A percentile compares a stretch with the other conserved stretches of the same genome.
These are phyloP conservation scores for Brachyhypopomus gauderio DNA, from an alignment of 2,113 vertebrate genomes.

Conservation along the genomic window DNA sequence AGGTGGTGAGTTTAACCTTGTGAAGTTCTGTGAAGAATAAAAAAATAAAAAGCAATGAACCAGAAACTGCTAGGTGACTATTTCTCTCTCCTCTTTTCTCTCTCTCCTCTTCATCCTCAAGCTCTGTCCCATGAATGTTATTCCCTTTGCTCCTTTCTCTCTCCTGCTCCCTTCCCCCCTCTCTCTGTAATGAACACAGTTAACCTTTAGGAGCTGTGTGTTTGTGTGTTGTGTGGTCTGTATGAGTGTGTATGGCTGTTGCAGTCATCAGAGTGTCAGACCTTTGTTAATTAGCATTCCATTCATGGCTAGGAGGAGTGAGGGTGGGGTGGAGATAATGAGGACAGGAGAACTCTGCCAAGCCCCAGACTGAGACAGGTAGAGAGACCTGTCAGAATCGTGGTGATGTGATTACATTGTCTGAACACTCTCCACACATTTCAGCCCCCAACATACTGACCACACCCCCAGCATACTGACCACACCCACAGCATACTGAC, in stretches of 20 bases:
- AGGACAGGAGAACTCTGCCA: too few relatives aligned
- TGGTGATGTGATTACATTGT: neutral
- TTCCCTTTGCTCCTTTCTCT: slow-evolving; percentile 24
- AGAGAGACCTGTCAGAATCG: too few relatives aligned
- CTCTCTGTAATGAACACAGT: slow-evolving; percentile 58
- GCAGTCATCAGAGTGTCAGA: slow-evolving; percentile 46
- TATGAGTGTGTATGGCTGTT: slow-evolving; percentile 43
- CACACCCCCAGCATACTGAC: too few relatives aligned
- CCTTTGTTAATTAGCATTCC: slow-evolving; percentile 53
- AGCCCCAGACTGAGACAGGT: slow-evolving; percentile 21
- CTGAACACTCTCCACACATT: neutral
- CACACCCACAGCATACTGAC: too few relatives aligned
- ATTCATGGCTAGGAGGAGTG: neutral
- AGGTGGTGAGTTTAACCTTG: slow-evolving; percentile 31
- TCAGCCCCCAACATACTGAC: too few relatives aligned
- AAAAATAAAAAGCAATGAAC: neutral
- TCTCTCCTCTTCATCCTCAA: slow-evolving; percentile 7
- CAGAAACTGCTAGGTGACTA: neutral
- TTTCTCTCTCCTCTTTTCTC: slow-evolving; percentile 1
- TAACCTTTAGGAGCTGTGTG: slow-evolving; percentile 57
- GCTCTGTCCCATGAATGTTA: slow-evolving; percentile 6
- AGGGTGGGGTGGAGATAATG: neutral
- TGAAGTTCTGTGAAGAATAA: neutral
- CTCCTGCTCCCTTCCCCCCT: neutral
- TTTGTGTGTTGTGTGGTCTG: slow-evolving; percentile 21